phyloP scores from a whole-genome alignment of 1,140 invertebrate genomes.

The Callitettix versicolor region DNA sequence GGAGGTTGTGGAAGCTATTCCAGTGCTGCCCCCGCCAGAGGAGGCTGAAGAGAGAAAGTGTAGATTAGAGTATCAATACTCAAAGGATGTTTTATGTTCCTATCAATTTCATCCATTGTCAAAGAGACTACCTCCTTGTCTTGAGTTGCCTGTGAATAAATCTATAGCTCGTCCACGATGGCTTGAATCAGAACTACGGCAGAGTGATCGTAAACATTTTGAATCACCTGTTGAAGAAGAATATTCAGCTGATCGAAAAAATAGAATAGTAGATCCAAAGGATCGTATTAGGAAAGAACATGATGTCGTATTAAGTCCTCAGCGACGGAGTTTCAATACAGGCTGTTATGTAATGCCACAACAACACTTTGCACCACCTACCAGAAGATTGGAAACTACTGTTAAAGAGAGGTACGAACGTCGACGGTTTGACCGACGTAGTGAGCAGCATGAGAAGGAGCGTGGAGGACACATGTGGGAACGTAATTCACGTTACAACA shows the following conservation, averaged over 20 bases:
- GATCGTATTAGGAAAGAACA: conserved; percentile 71
- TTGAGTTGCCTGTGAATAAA: too few species aligned
- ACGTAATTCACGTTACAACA: conserved; percentile 5
- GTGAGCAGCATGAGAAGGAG: conserved; percentile 32
- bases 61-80: too few species aligned
- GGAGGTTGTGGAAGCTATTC: too few species aligned
- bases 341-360: conserved; percentile 55
- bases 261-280: conserved; percentile 57
- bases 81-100: too few species aligned
- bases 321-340: conserved; percentile 69
- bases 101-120: too few species aligned
- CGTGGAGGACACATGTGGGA: conserved; percentile 34
- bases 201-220: too few species aligned
- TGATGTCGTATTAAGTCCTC: conserved; percentile 73
- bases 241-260: conserved; percentile 25
- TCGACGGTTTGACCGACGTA: conserved; percentile 11
- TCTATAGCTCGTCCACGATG: too few species aligned
- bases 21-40: too few species aligned
- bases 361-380: conserved; percentile 1
- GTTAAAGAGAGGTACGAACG: conserved; percentile 9
- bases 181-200: too few species aligned
- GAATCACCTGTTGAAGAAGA: too few species aligned
- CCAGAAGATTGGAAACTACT: conserved; percentile 33
- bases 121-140: too few species aligned
- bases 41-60: too few species aligned